Evolutionary conservation across 2,888 invertebrate species (phyloP).

Genomic region (Netelia inedita): DNA sequence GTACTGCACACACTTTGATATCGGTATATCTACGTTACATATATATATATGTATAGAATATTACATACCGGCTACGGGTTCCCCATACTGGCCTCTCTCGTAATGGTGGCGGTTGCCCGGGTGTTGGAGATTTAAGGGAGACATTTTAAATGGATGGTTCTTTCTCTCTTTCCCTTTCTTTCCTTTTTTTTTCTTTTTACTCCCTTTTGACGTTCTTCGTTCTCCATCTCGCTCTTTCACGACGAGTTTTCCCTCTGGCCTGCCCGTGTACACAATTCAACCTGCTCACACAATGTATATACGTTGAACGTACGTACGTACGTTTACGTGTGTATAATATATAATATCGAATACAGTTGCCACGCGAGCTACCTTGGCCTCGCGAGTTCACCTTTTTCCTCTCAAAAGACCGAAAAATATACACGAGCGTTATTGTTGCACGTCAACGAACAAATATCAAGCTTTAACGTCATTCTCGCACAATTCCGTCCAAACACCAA

Average conservation of each 20-base stretch:
- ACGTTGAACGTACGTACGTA: neutral
- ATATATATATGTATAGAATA: neutral
- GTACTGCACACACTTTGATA: conserved; percentile 2
- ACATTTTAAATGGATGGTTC: conserved; percentile 85
- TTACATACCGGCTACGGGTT: conserved; percentile 30
- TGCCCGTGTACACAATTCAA: conserved; percentile 19
- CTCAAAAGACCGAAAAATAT: conserved; percentile 14
- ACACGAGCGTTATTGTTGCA: conserved; percentile 35
- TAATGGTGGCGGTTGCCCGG: conserved; percentile 78
- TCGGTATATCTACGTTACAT: neutral
- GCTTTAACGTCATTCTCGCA: conserved; percentile 49
- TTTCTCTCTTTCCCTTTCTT: conserved; percentile 65
- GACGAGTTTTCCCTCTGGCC: conserved; percentile 53
- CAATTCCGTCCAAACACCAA: conserved; percentile 29
- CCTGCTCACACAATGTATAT: conserved; percentile 16
- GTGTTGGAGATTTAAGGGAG: conserved; percentile 81
- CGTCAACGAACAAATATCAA: conserved; percentile 29
- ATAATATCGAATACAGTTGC: conserved; percentile 48
- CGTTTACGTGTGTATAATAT: neutral
- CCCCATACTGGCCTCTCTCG: conserved; percentile 54
- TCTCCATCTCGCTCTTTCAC: conserved; percentile 42
- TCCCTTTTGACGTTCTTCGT: conserved; percentile 36
- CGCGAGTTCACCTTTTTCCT: conserved; percentile 27
- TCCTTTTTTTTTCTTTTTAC: conserved; percentile 49
- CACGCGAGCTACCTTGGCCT: conserved; percentile 36